Percentiles rank a stretch among this genome's conserved stretches.
These are phyloP conservation scores for Apteryx owenii DNA, from an alignment of 2,113 vertebrate genomes.

Conservation along the genomic window DNA sequence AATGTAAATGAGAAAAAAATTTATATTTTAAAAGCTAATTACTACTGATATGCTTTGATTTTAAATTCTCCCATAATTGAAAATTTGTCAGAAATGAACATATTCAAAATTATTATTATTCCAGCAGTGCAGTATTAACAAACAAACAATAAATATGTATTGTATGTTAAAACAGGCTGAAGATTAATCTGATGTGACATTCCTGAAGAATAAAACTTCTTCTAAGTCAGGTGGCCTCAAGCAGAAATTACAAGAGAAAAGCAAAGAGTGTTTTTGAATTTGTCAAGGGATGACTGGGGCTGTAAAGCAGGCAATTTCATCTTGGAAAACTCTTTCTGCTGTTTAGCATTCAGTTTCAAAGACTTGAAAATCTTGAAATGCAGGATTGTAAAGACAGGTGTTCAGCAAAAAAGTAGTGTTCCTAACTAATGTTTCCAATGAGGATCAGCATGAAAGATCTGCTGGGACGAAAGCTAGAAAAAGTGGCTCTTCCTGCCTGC, in stretches of 20 bases:
- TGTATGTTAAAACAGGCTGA: accelerated
- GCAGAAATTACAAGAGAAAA: neutral
- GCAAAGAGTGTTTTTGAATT: neutral
- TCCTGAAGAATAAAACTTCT: neutral
- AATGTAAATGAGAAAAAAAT: neutral
- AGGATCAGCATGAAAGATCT: neutral
- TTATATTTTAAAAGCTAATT: neutral
- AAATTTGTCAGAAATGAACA: neutral
- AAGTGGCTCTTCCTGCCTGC: neutral
- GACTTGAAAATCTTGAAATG: neutral
- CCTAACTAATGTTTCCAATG: neutral
- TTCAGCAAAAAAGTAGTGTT: neutral
- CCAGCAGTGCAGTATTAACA: neutral
- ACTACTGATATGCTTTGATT: neutral
- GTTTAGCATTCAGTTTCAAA: neutral
- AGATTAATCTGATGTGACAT: neutral
- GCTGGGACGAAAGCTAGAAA: neutral
- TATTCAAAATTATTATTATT: neutral
- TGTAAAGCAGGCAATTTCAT: neutral
- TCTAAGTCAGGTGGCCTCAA: neutral
- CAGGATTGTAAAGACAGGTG: neutral
- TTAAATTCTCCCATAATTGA: neutral
- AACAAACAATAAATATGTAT: neutral
- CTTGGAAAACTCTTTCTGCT: neutral
- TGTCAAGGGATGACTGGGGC: neutral